Evolutionary conservation across 2,888 invertebrate species (phyloP).

Genomic region (Pollenia griseotomentosa): DNA sequence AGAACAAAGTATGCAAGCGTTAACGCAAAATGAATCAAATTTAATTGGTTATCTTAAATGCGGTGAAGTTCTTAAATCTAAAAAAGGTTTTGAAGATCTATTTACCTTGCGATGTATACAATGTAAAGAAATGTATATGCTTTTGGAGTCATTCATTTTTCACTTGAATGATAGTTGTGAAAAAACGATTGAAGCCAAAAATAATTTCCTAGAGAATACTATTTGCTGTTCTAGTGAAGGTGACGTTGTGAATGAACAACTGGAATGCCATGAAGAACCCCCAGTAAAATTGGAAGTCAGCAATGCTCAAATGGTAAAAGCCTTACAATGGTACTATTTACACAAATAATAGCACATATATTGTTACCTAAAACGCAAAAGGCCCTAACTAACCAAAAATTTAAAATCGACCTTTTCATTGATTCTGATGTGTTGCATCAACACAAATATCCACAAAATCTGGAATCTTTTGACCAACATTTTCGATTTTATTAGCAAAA

Average conservation of each 20-base stretch:
- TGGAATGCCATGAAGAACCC: constrained; percentile 44
- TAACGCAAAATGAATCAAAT: constrained; percentile 28
- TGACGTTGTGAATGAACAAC: constrained; percentile 21
- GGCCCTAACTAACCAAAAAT: no score
- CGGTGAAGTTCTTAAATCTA: constrained; percentile 58
- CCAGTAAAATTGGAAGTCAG: constrained; percentile 42
- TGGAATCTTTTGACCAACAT: no score
- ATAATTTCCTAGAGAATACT: not conserved
- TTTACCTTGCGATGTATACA: constrained; percentile 53
- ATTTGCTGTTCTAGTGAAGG: constrained; percentile 19
- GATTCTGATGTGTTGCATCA: no score
- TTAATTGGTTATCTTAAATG: constrained; percentile 53
- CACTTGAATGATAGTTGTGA: constrained; percentile 51
- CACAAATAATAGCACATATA: no score
- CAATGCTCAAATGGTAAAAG: constrained; percentile 33
- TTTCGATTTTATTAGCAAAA: no score
- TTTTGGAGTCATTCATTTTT: constrained; percentile 62
- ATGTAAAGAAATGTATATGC: constrained; percentile 59
- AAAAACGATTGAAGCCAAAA: not conserved
- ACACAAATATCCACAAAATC: no score
- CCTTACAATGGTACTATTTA: no score
- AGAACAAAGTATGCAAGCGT: constrained; percentile 26
- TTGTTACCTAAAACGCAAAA: no score
- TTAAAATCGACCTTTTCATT: no score
- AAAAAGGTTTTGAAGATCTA: constrained; percentile 47